Evolutionary conservation across 2,113 vertebrate species (phyloP), one percentile per base, ranked within the genome.

Genomic region (Sinocyclocheilus anshuiensis): DNA sequence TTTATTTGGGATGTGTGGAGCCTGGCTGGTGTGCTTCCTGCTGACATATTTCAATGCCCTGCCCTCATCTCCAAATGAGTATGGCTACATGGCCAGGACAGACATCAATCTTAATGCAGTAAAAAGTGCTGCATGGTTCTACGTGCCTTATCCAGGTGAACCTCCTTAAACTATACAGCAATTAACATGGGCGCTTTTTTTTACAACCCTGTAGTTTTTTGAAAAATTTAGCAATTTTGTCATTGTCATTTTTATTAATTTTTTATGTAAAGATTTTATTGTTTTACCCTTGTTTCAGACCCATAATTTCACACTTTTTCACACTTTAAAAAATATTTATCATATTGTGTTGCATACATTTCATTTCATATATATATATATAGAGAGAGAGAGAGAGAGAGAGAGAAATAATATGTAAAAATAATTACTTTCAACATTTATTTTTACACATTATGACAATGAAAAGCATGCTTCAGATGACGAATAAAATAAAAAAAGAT

Each of bases 1-100:
- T 85, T 87, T 96, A 84, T 93, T 96, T 29, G 95, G 95, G 85
- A 96, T 95, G 94, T 94, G 95, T n/a, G 93, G 94, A 11, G 92
- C 93, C 57, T 96, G 95, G 95, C 87, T 96, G 36, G 74, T 95
- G 85, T 95, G 95, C 86, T 95, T 94, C 83, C 71, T 96, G 18
- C 88, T 95, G 57, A 96, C 95, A 33, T 15, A 92, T 86, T 95
- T 92, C 39, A 86, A 94, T 16, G 92, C 92, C 83, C 86, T 96
- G 45, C 95, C 95, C 10, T 90, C 91, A 4, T 93, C 92, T 11
- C 89, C 93, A 0, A 84, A 92, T 4, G 61, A 91, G 78, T 95
- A 95, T 15, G 95, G 95, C 45, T 94, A 91, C 91, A 89, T 89
- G 4, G 94, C 94, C 33, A 88, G 95, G 81, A 96, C 95, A 0